Evolutionary conservation across 2,797 vertebrate species (phyloP), one percentile per base, ranked within the genome.

Genomic region (Rhynchotus rufescens): DNA sequence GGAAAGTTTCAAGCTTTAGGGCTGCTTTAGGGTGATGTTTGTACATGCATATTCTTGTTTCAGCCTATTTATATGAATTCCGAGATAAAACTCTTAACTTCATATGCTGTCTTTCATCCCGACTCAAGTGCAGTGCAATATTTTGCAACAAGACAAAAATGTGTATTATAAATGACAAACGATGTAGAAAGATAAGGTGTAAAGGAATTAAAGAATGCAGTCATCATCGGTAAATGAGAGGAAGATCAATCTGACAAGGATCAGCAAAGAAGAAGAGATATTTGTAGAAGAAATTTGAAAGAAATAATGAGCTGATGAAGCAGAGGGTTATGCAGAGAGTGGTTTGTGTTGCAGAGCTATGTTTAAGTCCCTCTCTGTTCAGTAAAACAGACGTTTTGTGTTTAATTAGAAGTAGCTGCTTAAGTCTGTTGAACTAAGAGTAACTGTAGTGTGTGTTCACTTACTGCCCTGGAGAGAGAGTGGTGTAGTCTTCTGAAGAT

Each of bases 201-300:
- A 66, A 86, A 93, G 30, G 66, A 90, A 82, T 80, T 72, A 88
- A 59, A 4, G 3, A n/a, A 49, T 61, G 88, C 44, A 56, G n/a
- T 90, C 80, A 76, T 87, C 64, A 89, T 80, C 77, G 85, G 44
- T 79, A 89, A 92, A 79, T 85, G 56, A 87, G 90, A 82, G 76
- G 47, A 88, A 80, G n/a, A 68, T 83, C 25, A 83, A 6, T 62
- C 38, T 83, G 65, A 72, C 68, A 47, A 40, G 42, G 34, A 57
- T 76, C 77, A 90, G 28, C 38, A 92, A 66, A 81, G 36, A 44
- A 81, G 36, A 81, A 62, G 54, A 85, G 42, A 32, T 74, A 47
- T 86, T 81, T 91, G 75, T 60, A 74, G 60, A 81, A 86, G 54
- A 62, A 23, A 75, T 32, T 82, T 86, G 73, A 77, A 85, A 89